Base-by-base conservation (phyloP, 2,113 vertebrate species). In the Spilogale gracilis region DNA sequence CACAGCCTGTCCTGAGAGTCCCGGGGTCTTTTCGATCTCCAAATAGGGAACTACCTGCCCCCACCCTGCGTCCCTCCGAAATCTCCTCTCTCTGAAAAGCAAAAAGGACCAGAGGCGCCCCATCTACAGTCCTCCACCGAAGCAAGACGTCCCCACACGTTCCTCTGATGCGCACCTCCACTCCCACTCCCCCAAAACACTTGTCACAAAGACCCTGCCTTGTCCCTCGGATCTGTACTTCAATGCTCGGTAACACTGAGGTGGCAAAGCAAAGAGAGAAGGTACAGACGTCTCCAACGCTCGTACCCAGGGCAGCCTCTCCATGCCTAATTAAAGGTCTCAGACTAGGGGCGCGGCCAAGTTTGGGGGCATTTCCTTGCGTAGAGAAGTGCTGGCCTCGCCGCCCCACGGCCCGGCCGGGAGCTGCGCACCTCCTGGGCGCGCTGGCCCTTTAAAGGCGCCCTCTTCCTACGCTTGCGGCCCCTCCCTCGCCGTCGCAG, bases 391-490 rank as follows among this genome's bases (percentile, higher is more conserved):
- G n/a, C 56, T 0, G 45, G 81, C 80, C 65, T 16, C 71, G 5
- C 60, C 3, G 14, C 60, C 4, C 65, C 23, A 9, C 9, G 9
- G 18, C 58, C 8, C 4, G 65, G 92, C 81, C 25, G 0, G 30
- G 67, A 43, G 83, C 58, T 11, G n/a, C 69, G 13, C 50, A 5
- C 48, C 13, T 38, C 67, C 85, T 18, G 27, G 60, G 60, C 60
- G 79, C 85, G 90, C 97, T 85, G 97, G 97, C 98, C 96, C 98
- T 98, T 98, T 98, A 98, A 98, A 97, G 82, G 87, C 82, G 12
- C 95, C 9, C 0, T 97, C 96, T 97, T 97, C 97, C 98, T 97
- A 96, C 58, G 73, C 94, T 74, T 69, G 60, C 89, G 52, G 96
- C 92, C 97, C 97, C 97, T 71, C 98, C 97, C 96, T 50, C 17